Base-by-base conservation (phyloP, 2,113 vertebrate genomes). In the Crocuta crocuta region DNA sequence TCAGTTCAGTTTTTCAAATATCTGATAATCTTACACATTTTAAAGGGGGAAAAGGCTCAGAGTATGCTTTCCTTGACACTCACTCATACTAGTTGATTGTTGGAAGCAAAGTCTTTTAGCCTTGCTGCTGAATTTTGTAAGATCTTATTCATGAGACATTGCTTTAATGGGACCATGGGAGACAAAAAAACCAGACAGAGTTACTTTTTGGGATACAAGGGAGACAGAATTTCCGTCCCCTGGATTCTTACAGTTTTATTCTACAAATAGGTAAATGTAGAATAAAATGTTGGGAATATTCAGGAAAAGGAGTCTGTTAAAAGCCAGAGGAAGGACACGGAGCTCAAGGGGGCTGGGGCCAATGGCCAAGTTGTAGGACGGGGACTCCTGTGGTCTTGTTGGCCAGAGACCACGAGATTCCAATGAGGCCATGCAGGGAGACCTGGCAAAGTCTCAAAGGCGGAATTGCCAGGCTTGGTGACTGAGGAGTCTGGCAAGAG, bases 1-100 rank as follows among this genome's bases (percentile, higher is more conserved):
- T 85, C 1, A 53, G 78, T 96, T 96, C 61, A 61, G 68, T 93
- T 97, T 92, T 26, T 58, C 85, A 88, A 90, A 53, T 68, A 82
- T n/a, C 70, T 90, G 80, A 55, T 50, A 0, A 31, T 39, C 33
- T 79, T 5, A 78, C 11, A 65, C 48, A 86, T 66, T 71, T 96
- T 66, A 53, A 95, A 39, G 68, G 71, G 39, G 35, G 24, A n/a
- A 68, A 73, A 45, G 10, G 53, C 71, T 66, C 35, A 35, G 33
- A 21, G 16, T 65, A 65, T 6, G 2, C 43, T 86, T 10, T 58
- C 85, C 55, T n/a, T 33, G 74, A 87, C 23, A 71, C 17, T 66
- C 26, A 76, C 79, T 66, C 1, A 48, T 16, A 55, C 28, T 81
- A 74, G 84, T 39, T 78, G 70, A 33, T 31, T 23, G 10, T 19